These are phyloP conservation scores for Sakesphorus luctuosus DNA, from an alignment of 2,113 vertebrate species.

Conservation along the genomic window DNA sequence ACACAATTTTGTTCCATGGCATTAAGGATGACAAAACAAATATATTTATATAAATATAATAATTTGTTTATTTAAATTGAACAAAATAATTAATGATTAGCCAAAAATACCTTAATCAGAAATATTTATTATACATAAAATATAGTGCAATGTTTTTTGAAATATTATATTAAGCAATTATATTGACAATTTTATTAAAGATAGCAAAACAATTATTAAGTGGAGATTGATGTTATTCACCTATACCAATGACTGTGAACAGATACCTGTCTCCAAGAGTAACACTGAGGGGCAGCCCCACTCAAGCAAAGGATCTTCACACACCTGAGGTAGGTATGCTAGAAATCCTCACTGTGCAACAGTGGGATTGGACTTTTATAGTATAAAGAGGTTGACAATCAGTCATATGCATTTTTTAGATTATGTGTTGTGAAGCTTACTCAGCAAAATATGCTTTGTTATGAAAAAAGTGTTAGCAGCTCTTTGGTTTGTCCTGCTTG, in stretches of 20 bases:
- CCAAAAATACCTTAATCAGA: neutral
- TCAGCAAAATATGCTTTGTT: neutral
- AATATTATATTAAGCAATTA: neutral
- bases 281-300: neutral
- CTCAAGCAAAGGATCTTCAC: neutral
- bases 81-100: neutral
- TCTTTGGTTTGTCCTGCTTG: neutral
- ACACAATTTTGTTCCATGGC: neutral
- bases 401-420: neutral
- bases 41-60: neutral
- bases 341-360: neutral
- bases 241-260: too few species aligned
- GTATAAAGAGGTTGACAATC: neutral
- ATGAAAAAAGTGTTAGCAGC: neutral
- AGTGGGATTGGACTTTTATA: neutral
- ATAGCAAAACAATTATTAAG: neutral
- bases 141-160: neutral
- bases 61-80: neutral
- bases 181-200: neutral
- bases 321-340: neutral
- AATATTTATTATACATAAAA: neutral
- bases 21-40: neutral
- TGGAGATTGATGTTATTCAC: neutral
- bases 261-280: neutral
- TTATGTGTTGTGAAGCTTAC: neutral